phyloP scores from a whole-genome alignment of 2,113 vertebrate species.

The Phoxinus phoxinus region DNA sequence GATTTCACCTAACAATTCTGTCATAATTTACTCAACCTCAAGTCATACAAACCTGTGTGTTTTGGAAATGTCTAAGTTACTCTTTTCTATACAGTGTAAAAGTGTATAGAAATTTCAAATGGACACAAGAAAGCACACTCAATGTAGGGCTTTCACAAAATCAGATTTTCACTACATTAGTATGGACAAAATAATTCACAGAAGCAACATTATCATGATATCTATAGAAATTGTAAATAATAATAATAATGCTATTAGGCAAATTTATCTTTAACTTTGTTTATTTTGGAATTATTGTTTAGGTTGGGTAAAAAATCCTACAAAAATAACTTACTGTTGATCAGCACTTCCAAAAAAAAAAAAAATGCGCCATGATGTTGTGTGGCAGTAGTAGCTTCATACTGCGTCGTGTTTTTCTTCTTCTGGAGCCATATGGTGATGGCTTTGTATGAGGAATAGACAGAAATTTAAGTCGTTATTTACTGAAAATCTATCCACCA shows the following conservation, averaged over 20 bases:
- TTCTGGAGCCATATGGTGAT: neutral
- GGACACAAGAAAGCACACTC: neutral
- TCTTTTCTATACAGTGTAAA: neutral
- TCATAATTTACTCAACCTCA: neutral
- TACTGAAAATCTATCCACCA: neutral
- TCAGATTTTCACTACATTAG: neutral
- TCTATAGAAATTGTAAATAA: neutral
- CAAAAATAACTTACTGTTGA: too few species aligned
- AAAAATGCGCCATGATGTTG: neutral
- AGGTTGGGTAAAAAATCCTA: too few species aligned
- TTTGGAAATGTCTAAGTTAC: neutral
- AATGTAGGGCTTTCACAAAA: neutral
- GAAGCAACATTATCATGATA: neutral
- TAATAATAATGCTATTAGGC: neutral
- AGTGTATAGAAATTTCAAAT: neutral
- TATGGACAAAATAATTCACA: neutral
- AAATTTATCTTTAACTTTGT: neutral
- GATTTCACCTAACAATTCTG: neutral
- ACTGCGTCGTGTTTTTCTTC: neutral
- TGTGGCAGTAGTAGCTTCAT: neutral
- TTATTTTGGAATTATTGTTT: too few species aligned
- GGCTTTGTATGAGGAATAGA: neutral
- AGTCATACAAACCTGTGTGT: neutral
- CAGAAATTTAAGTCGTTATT: neutral
- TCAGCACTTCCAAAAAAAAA: too few species aligned